phyloP scores from a whole-genome alignment of 2,113 vertebrate species.

The Arenaria interpres region DNA sequence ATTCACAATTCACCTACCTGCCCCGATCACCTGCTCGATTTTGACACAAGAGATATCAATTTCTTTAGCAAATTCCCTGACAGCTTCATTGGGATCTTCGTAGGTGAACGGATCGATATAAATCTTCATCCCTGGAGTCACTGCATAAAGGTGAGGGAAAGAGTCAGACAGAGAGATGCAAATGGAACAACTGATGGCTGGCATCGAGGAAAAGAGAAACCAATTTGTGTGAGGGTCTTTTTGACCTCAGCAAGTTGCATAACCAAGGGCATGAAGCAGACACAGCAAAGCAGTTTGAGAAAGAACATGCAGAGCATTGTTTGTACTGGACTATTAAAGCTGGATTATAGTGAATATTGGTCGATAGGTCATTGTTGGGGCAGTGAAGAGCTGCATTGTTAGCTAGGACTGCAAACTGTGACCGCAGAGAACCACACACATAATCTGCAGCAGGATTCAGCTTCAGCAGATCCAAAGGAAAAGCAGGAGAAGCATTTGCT shows the following conservation, averaged over 20 bases:
- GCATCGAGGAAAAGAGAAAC: background rate
- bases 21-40: constrained; percentile 97
- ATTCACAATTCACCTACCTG: constrained; percentile 80
- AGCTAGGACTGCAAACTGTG: background rate
- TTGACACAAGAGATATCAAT: constrained; percentile 96
- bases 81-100: constrained; percentile 95
- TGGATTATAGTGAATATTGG: background rate
- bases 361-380: background rate
- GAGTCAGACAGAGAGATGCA: constrained; percentile 37
- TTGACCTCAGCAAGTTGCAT: background rate
- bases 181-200: background rate
- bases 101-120: constrained; percentile 98
- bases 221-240: background rate
- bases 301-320: background rate
- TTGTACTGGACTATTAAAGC: background rate
- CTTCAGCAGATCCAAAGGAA: background rate
- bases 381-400: accelerated
- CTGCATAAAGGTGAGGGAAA: constrained; percentile 68
- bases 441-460: background rate
- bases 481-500: background rate
- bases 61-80: constrained; percentile 95
- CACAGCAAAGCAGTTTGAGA: background rate
- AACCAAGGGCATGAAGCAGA: background rate
- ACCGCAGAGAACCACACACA: background rate
- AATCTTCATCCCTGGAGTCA: constrained; percentile 98